phyloP scores from a whole-genome alignment of 1,140 invertebrate species.

The Atopsyche davidsoni region DNA sequence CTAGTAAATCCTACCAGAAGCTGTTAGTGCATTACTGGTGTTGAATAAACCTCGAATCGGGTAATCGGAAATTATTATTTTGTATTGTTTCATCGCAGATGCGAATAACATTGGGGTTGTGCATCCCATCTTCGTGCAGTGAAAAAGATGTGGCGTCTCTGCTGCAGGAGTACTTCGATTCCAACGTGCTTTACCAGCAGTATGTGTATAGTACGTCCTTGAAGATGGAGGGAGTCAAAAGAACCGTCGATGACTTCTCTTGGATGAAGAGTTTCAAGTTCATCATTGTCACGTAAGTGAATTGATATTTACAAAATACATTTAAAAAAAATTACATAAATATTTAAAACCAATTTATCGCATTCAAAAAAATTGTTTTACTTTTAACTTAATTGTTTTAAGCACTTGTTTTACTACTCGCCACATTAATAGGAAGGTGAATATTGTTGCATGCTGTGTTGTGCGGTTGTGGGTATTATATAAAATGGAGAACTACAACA shows the following conservation, averaged over 20 bases:
- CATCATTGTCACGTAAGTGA: neutral
- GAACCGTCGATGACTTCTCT: neutral
- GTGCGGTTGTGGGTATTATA: no score
- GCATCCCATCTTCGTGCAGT: constrained; percentile 6
- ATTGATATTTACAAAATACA: neutral
- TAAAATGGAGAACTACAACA: neutral
- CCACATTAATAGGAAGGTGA: neutral
- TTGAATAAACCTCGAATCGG: no score
- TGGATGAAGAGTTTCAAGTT: neutral
- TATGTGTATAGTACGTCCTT: constrained; percentile 7
- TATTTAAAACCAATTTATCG: neutral
- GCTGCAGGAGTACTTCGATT: constrained; percentile 8
- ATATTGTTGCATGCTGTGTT: no score
- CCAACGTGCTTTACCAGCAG: constrained; percentile 8
- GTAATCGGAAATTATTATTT: no score
- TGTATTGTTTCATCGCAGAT: no score
- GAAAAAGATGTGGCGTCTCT: neutral
- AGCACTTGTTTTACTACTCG: neutral
- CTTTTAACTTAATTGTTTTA: neutral
- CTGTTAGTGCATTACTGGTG: no score
- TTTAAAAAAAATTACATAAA: neutral
- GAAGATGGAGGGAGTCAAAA: constrained; percentile 5
- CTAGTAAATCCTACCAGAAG: no score
- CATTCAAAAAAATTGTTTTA: neutral
- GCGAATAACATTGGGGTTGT: constrained; percentile 4